Evolutionary conservation across 2,113 vertebrate species (phyloP).

Genomic region (Chaetura pelagica): DNA sequence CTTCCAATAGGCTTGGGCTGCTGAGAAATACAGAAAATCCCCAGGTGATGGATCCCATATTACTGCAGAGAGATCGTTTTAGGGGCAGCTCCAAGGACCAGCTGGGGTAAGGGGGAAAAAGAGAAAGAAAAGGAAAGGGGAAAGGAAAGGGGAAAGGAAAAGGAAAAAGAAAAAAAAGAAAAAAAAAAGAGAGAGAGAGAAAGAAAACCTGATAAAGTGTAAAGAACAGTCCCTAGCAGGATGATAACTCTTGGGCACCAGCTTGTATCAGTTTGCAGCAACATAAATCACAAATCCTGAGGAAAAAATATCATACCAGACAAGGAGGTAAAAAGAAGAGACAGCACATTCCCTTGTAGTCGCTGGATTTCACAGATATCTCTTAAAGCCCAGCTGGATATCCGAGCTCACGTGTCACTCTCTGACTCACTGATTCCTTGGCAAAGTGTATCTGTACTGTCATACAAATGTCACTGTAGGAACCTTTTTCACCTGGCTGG

Average conservation of each 20-base stretch:
- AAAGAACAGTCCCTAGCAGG: constrained; percentile 33
- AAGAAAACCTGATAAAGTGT: neutral
- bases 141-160: fast-evolving
- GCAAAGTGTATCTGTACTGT: neutral
- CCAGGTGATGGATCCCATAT: neutral
- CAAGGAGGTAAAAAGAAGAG: neutral
- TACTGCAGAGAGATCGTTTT: neutral
- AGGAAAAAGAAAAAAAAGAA: no score
- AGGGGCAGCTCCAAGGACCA: neutral
- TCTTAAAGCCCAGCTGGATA: neutral
- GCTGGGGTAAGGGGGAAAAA: neutral
- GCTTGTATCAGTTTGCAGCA: neutral
- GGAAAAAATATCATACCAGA: neutral
- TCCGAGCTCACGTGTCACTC: neutral
- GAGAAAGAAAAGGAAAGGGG: fast-evolving
- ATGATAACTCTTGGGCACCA: neutral
- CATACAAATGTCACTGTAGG: neutral
- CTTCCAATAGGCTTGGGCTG: neutral
- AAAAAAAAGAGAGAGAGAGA: no score
- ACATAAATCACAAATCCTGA: neutral
- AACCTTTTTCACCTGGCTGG: neutral
- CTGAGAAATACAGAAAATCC: neutral
- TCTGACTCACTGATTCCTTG: neutral
- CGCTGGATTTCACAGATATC: neutral
- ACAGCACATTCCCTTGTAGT: neutral